Evolutionary conservation across 1,140 invertebrate species (phyloP), one percentile per base, ranked within the genome.

Genomic region (Ceratina calcarata): DNA sequence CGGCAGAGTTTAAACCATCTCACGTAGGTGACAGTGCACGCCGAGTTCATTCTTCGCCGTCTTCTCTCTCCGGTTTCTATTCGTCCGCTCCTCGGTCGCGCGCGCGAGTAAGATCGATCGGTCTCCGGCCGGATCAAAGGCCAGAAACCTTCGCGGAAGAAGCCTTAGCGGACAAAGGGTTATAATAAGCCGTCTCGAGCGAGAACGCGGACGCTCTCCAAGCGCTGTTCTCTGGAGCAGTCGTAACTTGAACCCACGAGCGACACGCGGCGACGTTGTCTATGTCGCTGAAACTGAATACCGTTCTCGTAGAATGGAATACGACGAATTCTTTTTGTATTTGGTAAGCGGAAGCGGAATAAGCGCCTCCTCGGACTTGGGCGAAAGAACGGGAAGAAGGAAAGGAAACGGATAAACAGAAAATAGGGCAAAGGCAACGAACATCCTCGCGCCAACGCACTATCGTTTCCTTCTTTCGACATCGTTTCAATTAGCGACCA

Each of bases 101-200:
- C 57, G 66, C 60, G 20, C 32, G 53, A 7, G 15, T 49, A 15
- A 27, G 78, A 79, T 79, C 78, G 71, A 79, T 79, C 37, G 49
- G 70, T 24, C 32, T 24, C 51, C 16, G 37, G 16, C n/a, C 71
- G 78, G 62, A 67, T 73, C 78, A 67, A 74, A 79, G 64, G 61
- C 61, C 62, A 74, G 71, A 73, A 74, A 66, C 37, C 64, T 67
- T 37, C 70, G 61, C 27, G 49, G 18, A 55, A 65, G 72, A 67
- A 71, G 51, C 76, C 68, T 20, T 72, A 49, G 62, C n/a, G 55
- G 32, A 53, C 81, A 89, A 83, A 88, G 86, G 87, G 87, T 88
- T 88, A 89, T 78, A 85, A 86, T 87, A 87, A 89, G 80, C 81
- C 73, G 79, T 75, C 71, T 74, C 57, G 70, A 75, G 67, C 82